Conservation (phyloP, 2,888 invertebrate genomes). For the Ophion slaviceki region DNA sequence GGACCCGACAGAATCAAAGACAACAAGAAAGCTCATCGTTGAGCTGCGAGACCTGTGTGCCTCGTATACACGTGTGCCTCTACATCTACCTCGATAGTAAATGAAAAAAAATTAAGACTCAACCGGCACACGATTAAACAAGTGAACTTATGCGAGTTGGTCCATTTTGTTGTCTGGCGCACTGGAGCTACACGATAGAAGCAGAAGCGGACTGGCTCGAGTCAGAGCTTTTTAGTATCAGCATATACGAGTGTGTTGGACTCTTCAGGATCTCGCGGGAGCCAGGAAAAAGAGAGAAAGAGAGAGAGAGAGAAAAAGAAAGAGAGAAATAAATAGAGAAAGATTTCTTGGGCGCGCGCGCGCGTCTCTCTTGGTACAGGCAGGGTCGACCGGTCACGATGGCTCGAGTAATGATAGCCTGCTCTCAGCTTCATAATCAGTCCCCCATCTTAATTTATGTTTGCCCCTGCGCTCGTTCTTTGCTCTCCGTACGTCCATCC, state of each 20-base stretch:
- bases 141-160: background rate
- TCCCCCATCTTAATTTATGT: constrained; percentile 83
- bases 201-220: constrained; percentile 21
- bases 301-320: constrained; percentile 60
- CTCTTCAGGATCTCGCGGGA: constrained; percentile 40
- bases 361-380: constrained; percentile 74
- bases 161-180: constrained; percentile 28
- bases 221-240: constrained; percentile 68
- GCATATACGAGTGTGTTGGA: constrained; percentile 50
- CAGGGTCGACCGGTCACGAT: constrained; percentile 83
- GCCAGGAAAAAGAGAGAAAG: constrained; percentile 47
- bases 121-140: constrained; percentile 5
- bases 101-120: background rate
- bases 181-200: background rate
- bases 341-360: constrained; percentile 64
- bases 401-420: constrained; percentile 82
- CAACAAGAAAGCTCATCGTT: constrained; percentile 32
- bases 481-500: constrained; percentile 71
- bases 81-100: background rate
- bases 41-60: background rate
- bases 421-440: constrained; percentile 82
- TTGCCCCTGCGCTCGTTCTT: constrained; percentile 80
- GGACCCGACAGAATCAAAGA: constrained; percentile 28
- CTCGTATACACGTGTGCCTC: background rate
- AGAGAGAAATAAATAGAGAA: constrained; percentile 62